Base-by-base conservation (phyloP, 2,888 invertebrate genomes). In the Clunio marinus region DNA sequence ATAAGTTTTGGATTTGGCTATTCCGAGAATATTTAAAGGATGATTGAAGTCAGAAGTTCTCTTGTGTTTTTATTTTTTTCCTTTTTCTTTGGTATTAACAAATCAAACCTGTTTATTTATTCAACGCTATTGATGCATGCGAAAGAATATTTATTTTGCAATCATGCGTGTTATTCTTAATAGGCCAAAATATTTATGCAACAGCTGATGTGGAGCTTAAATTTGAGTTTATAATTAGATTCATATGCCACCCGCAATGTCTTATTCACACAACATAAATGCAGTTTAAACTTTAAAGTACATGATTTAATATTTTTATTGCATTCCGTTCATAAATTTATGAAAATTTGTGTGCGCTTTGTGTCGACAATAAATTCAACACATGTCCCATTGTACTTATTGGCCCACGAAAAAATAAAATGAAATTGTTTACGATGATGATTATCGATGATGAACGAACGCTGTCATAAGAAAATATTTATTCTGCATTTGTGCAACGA, bases 401-500 rank as follows among this genome's bases (percentile, higher is more conserved):
- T 13, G 7, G 27, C 27, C 57, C 13, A 15, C 8, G 10, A 32
- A 32, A 32, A 32, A 7, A 32, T 32, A 32, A 7, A 7, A 7
- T 27, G 27, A 27, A 57, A 57, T 7, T 57, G 22, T 51, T 51
- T 51, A 57, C 27, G 57, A 57, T 22, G 25, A 57, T 13, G 57
- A 57, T 57, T 57, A 57, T 57, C 57, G 57, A 57, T 57, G 57
- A 57, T 57, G 27, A 57, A 57, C 57, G 57, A 24, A 57, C 57
- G 25, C 25, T 57, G 57, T 57, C 27, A 27, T 25, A 27, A 5
- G n/a, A 51, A 27, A 25, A 25, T 57, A 57, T 51, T 51, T 15
- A 4, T 45, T 45, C 45, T 45, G 45, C 45, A 45, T 45, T 51
- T 51, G 51, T 22, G n/a, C 32, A 32, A 13, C 7, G 51, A 7